Percentiles rank a stretch among this genome's conserved stretches.
Evolutionary conservation across 1,140 invertebrate species (phyloP).

Genomic region (Listronotus bonariensis): DNA sequence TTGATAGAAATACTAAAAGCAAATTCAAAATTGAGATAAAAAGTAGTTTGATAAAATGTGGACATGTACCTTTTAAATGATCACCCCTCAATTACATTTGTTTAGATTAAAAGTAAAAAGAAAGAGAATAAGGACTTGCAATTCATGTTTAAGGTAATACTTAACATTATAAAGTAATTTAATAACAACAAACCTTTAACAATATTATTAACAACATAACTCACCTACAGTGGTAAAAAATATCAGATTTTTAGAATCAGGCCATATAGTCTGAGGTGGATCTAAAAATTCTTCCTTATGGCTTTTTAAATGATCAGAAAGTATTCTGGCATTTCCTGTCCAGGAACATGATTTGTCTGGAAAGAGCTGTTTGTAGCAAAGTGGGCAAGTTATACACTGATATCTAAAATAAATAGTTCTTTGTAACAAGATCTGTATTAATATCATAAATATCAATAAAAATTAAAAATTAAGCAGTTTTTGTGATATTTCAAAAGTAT

Average conservation of each 20-base stretch:
- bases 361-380: constrained; percentile 15
- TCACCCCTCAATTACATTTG: too few species aligned
- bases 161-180: too few species aligned
- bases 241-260: constrained; percentile 12
- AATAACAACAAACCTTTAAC: too few species aligned
- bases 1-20: too few species aligned
- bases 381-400: constrained; percentile 18
- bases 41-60: too few species aligned
- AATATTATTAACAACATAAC: too few species aligned
- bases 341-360: constrained; percentile 24
- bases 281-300: constrained; percentile 27
- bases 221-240: constrained; percentile 34
- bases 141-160: too few species aligned
- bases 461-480: background rate
- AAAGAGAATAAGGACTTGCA: too few species aligned
- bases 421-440: background rate
- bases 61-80: too few species aligned
- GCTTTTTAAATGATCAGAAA: constrained; percentile 19
- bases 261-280: constrained; percentile 25
- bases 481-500: background rate
- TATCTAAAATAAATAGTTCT: constrained; percentile 2
- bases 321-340: constrained; percentile 22
- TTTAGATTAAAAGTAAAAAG: too few species aligned
- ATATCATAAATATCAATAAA: background rate
- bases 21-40: too few species aligned